Base-by-base conservation (phyloP, 2,797 vertebrate species). In the Poecilia picta region DNA sequence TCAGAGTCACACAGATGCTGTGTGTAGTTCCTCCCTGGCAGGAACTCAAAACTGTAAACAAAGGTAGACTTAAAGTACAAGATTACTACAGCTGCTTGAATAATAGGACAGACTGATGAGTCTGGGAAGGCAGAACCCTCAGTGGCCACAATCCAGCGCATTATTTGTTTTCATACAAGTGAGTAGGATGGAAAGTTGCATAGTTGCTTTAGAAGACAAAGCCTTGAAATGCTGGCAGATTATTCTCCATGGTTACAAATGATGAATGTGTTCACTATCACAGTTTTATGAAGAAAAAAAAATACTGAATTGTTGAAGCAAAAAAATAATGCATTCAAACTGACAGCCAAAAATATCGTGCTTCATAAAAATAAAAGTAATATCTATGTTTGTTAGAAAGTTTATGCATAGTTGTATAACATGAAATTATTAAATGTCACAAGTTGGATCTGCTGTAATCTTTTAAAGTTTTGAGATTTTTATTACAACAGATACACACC, bases 41-140 rank as follows among this genome's bases (percentile, higher is more conserved):
- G 70, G 25, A 47, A 4, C 33, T 78, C 81, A 90, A 78, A 83
- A 28, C 66, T 73, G 72, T 81, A 76, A 83, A 82, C 80, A 86
- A 85, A 81, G 64, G 47, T 85, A 83, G 74, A 81, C 77, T 81
- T 87, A 83, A 83, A 87, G 76, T 70, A 75, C 71, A 70, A 85
- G 89, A 91, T 91, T 23, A 83, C 81, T 87, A 90, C 89, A 89
- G 91, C 89, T 85, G 73, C 64, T 68, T 36, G 64, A 86, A 87
- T 87, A 91, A 91, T 89, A 66, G 80, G 84, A 76, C 70, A 78
- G 83, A 83, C 73, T 79, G 80, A 85, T 83, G 8, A 57, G 73
- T 82, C 79, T 83, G 82, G 82, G 78, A 84, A 76, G 73, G 59
- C 73, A 76, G n/a, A 80, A 86, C 78, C 64, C 51, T 43, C 51